Percentiles rank a stretch among this genome's conserved stretches.
Conservation (phyloP, 2,888 invertebrate species). For the Agrotis segetum region DNA sequence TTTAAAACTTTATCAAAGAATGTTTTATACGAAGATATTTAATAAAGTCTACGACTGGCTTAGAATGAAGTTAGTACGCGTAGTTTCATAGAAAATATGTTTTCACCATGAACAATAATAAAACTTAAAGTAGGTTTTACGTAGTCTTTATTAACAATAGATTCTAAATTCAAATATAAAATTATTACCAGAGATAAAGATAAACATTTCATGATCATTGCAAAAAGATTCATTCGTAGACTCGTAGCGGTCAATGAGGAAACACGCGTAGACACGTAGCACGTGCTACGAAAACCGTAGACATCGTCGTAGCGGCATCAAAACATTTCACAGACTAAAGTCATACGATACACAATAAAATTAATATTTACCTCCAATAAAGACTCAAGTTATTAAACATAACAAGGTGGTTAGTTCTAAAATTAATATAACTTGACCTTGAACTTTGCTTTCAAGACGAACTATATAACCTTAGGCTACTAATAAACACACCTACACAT, state of each 20-base stretch:
- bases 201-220: neutral
- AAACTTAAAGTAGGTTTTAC: slow-evolving; percentile 4
- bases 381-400: neutral
- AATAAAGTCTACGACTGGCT: slow-evolving; percentile 42
- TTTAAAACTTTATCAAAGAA: slow-evolving; percentile 49
- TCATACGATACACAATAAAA: neutral
- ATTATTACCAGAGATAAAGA: neutral
- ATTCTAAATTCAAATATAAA: neutral
- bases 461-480: slow-evolving; percentile 17
- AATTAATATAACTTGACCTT: slow-evolving; percentile 28
- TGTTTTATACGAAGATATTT: slow-evolving; percentile 54
- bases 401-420: slow-evolving; percentile 10
- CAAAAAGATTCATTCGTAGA: neutral
- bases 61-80: slow-evolving; percentile 18
- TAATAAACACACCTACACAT: slow-evolving; percentile 14
- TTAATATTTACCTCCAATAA: neutral
- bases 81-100: slow-evolving; percentile 15
- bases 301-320: slow-evolving; percentile 11
- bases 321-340: neutral
- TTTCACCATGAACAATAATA: slow-evolving; percentile 10
- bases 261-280: slow-evolving; percentile 39
- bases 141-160: neutral
- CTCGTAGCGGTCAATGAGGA: slow-evolving; percentile 11
- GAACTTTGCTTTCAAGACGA: slow-evolving; percentile 25
- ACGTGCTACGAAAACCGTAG: slow-evolving; percentile 35